A percentile compares a stretch with the other conserved stretches of the same genome.
Evolutionary conservation across 2,113 vertebrate species (phyloP).

Genomic region (Poecile atricapillus): DNA sequence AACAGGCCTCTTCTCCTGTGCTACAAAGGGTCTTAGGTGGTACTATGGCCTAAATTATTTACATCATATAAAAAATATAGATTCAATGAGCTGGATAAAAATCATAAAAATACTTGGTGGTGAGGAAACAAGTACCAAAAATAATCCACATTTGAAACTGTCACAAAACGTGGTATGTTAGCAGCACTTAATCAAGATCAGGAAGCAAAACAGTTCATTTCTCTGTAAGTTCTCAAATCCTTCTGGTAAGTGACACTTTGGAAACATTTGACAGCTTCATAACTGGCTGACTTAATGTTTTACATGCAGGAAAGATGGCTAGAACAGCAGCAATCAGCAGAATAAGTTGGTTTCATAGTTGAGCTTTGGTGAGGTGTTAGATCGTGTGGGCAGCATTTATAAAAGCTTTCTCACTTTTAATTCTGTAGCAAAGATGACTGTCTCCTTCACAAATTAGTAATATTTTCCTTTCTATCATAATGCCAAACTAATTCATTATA

Average conservation of each 20-base stretch:
- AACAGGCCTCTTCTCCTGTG: not conserved
- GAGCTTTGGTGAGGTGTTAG: constrained; percentile 46
- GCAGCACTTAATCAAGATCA: constrained; percentile 60
- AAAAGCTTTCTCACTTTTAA: constrained; percentile 70
- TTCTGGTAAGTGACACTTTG: constrained; percentile 80
- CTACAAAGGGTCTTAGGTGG: not conserved
- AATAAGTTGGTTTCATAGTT: constrained; percentile 63
- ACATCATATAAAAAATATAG: not conserved
- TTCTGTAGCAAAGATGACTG: constrained; percentile 69
- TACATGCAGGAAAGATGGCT: constrained; percentile 67
- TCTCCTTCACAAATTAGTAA: constrained; percentile 63
- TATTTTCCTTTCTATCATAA: constrained; percentile 64
- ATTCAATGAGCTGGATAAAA: not conserved
- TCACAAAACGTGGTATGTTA: constrained; percentile 17
- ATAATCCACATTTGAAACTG: constrained; percentile 32
- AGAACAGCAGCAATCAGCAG: constrained; percentile 70
- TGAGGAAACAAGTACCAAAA: not conserved
- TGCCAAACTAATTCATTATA: constrained; percentile 13
- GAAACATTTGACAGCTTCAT: constrained; percentile 69
- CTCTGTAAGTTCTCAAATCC: constrained; percentile 70
- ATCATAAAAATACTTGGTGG: not conserved
- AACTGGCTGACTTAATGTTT: constrained; percentile 76
- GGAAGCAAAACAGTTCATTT: constrained; percentile 75
- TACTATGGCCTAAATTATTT: not conserved
- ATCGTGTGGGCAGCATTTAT: constrained; percentile 66